A percentile compares a stretch with the other conserved stretches of the same genome.
phyloP scores from a whole-genome alignment of 1,140 invertebrate genomes.

The Drosophila murphyi region DNA sequence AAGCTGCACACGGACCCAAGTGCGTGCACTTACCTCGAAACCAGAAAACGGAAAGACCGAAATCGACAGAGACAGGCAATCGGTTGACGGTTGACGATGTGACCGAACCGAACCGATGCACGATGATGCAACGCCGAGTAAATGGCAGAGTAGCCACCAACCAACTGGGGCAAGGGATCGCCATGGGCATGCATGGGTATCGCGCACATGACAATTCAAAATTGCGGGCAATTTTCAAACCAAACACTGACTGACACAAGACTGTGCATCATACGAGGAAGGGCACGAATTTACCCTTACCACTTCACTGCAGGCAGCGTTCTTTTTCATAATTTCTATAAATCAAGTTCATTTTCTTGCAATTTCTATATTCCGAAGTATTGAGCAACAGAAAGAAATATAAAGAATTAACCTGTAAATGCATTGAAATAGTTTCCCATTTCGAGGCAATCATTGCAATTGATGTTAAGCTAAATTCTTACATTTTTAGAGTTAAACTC shows the following conservation, averaged over 20 bases:
- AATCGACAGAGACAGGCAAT: conserved; percentile 29
- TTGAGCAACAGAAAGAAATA: too few relatives aligned
- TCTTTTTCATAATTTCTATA: too few relatives aligned
- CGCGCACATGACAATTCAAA: conserved; percentile 2
- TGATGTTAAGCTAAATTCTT: too few relatives aligned
- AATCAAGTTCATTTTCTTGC: too few relatives aligned
- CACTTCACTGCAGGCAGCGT: too few relatives aligned
- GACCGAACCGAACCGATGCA: conserved; percentile 35
- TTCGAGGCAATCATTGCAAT: too few relatives aligned
- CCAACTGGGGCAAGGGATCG: conserved; percentile 28
- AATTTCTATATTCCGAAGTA: too few relatives aligned
- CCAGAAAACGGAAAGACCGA: conserved; percentile 76
- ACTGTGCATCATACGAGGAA: conserved; percentile 14
- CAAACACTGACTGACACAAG: conserved; percentile 18
- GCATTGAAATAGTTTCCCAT: too few relatives aligned
- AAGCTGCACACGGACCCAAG: conserved; percentile 23
- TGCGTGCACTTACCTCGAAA: conserved; percentile 77
- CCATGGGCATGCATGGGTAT: conserved; percentile 4
- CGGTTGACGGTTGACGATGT: conserved; percentile 26
- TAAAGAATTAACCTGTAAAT: too few relatives aligned
- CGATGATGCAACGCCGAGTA: conserved; percentile 48
- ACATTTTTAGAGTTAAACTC: too few relatives aligned
- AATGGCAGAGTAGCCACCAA: conserved; percentile 45
- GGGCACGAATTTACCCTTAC: not conserved
- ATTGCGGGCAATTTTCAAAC: conserved; percentile 37